Conservation (phyloP, 2,797 vertebrate species). For the Gadopsis bispinosus region DNA sequence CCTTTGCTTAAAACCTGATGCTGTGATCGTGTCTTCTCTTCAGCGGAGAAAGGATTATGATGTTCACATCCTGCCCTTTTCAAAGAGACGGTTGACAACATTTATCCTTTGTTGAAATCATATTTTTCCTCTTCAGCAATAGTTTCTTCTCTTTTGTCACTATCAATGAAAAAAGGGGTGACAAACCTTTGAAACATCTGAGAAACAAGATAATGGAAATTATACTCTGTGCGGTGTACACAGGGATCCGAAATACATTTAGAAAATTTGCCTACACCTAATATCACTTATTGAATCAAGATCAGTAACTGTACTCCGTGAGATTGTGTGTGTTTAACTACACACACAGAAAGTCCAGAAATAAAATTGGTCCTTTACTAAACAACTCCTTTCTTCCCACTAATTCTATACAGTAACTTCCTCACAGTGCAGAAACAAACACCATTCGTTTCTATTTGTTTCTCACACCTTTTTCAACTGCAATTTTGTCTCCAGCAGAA, state of each 20-base stretch:
- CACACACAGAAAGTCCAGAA: conserved; percentile 30
- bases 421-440: conserved; percentile 55
- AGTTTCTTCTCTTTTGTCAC: conserved; percentile 36
- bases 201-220: conserved; percentile 35
- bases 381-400: conserved; percentile 32
- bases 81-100: conserved; percentile 47
- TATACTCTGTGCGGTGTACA: conserved; percentile 15
- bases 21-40: conserved; percentile 33
- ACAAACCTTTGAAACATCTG: conserved; percentile 44
- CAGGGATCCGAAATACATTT: conserved; percentile 14
- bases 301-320: conserved; percentile 20
- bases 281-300: conserved; percentile 39
- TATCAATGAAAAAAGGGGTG: conserved; percentile 13
- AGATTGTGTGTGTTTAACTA: conserved; percentile 34
- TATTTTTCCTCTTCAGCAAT: conserved; percentile 44
- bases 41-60: conserved; percentile 25
- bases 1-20: conserved; percentile 19
- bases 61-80: conserved; percentile 51
- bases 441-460: conserved; percentile 67
- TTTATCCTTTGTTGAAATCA: conserved; percentile 51
- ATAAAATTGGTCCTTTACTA: conserved; percentile 18
- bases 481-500: conserved; percentile 68
- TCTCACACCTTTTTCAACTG: conserved; percentile 52
- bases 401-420: conserved; percentile 61
- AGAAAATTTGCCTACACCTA: conserved; percentile 19